These are phyloP conservation scores for Argyrosomus regius DNA, from an alignment of 2,797 vertebrate species.

Conservation along the genomic window DNA sequence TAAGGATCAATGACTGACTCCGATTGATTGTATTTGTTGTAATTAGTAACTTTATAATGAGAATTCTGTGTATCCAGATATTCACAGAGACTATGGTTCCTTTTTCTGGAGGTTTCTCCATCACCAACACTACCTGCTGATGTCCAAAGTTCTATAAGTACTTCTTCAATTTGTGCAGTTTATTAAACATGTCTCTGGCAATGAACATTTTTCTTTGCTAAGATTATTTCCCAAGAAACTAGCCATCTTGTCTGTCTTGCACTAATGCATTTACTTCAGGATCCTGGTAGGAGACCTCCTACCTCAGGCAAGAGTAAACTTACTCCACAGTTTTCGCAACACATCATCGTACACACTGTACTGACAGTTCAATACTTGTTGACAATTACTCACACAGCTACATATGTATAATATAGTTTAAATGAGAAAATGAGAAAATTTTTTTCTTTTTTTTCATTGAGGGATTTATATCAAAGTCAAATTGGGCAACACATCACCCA, in stretches of 20 bases:
- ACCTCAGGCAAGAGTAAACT: conserved; percentile 4
- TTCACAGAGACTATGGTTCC: neutral
- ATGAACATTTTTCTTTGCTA: conserved; percentile 3
- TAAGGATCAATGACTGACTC: conserved; percentile 47
- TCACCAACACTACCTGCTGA: neutral
- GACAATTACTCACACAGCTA: conserved; percentile 39
- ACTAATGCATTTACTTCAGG: neutral
- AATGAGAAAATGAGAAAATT: conserved; percentile 48
- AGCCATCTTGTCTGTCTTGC: neutral
- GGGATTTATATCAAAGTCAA: conserved; percentile 72
- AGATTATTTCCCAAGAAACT: conserved; percentile 6
- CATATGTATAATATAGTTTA: conserved; percentile 36
- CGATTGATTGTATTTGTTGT: conserved; percentile 42
- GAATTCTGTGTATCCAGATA: neutral
- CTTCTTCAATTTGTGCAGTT: neutral
- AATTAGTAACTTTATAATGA: conserved; percentile 42
- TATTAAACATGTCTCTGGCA: neutral
- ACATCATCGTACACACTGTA: neutral
- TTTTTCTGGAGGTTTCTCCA: neutral
- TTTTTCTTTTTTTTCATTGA: conserved; percentile 22
- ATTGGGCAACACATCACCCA: conserved; percentile 65
- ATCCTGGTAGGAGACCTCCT: neutral
- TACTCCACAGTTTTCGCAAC: neutral
- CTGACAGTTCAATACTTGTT: conserved; percentile 31
- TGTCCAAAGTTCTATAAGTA: neutral